phyloP scores from a whole-genome alignment of 2,888 invertebrate species.

The Drosophila dives region DNA sequence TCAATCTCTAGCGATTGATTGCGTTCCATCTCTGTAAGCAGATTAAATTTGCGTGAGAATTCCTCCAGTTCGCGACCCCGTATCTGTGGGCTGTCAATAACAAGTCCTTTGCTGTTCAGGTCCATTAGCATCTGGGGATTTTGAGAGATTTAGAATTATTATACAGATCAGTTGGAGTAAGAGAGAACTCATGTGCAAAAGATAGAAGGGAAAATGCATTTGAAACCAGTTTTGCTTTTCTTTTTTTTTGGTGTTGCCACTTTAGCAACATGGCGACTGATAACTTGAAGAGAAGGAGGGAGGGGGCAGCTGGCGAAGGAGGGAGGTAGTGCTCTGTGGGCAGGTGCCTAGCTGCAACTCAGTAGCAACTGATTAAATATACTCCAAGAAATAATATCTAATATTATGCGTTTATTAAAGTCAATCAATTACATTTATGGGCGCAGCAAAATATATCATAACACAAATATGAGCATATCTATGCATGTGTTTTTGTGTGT shows the following conservation, averaged over 20 bases:
- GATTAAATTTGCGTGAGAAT: constrained; percentile 92
- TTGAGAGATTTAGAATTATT: constrained; percentile 10
- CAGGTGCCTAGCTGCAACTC: constrained; percentile 43
- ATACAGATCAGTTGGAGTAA: constrained; percentile 10
- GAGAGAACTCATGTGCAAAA: constrained; percentile 7
- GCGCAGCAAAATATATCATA: constrained; percentile 38
- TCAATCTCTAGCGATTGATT: constrained; percentile 93
- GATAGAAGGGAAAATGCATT: constrained; percentile 56
- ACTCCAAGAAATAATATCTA: constrained; percentile 25
- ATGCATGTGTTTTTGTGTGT: constrained; percentile 22
- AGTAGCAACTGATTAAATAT: constrained; percentile 17
- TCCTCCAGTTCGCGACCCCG: constrained; percentile 94
- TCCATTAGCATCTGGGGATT: constrained; percentile 94
- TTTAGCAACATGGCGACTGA: constrained; percentile 72
- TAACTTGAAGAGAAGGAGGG: constrained; percentile 14
- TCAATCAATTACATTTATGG: constrained; percentile 56
- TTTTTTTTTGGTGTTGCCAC: constrained; percentile 59
- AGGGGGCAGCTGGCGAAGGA: constrained; percentile 1
- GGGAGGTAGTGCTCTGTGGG: background rate
- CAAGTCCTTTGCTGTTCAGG: constrained; percentile 92
- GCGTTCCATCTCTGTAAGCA: constrained; percentile 91
- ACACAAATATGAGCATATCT: constrained; percentile 33
- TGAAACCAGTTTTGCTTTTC: constrained; percentile 59
- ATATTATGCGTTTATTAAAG: constrained; percentile 56
- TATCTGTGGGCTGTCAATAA: constrained; percentile 92